Evolutionary conservation across 2,888 invertebrate genomes (phyloP), one percentile per base, ranked within the genome.

Genomic region (Harmothoe impar): DNA sequence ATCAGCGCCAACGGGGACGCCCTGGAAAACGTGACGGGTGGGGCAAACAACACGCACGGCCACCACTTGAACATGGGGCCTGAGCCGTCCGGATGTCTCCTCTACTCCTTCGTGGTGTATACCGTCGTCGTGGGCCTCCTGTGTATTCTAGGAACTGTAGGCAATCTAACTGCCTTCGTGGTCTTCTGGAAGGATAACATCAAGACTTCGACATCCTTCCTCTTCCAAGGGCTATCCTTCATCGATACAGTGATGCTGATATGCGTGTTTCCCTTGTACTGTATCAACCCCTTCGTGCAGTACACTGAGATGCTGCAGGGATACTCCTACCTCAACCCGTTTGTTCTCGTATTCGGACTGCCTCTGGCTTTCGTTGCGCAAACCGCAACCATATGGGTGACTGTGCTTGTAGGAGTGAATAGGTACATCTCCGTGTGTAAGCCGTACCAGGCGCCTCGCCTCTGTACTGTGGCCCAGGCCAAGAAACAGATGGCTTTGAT

Each of bases 371-470:
- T 62, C 29, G 78, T 91, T 25, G 89, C 92, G n/a, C 92, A 92
- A 72, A 92, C 92, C 5, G 91, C 93, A n/a, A 91, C 93, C 20
- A 91, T 93, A 56, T 93, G 93, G 93, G 84, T 92, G 68, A 92
- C 92, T 25, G 93, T 93, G 0, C 89, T 93, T n/a, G 90, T 93
- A 23, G 91, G 91, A 1, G 91, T 92, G 51, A 92, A 93, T 88
- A 91, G 93, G n/a, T 93, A 93, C 91, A 92, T 93, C 29, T 92
- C 93, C 17, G 93, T 93, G 0, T 93, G 93, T 62, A 90, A 91
- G 33, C 93, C 93, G 31, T 92, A 91, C 91, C 91, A 92, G 72
- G 92, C 93, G 0, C 88, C 91, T 15, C 90, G 91, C n/a, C 91
- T 92, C 56, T 93, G 93, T 68, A 93, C 93, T 1, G 92, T 93